Evolutionary conservation across 2,113 vertebrate genomes (phyloP), one percentile per base, ranked within the genome.

Genomic region (Lepisosteus osseus): DNA sequence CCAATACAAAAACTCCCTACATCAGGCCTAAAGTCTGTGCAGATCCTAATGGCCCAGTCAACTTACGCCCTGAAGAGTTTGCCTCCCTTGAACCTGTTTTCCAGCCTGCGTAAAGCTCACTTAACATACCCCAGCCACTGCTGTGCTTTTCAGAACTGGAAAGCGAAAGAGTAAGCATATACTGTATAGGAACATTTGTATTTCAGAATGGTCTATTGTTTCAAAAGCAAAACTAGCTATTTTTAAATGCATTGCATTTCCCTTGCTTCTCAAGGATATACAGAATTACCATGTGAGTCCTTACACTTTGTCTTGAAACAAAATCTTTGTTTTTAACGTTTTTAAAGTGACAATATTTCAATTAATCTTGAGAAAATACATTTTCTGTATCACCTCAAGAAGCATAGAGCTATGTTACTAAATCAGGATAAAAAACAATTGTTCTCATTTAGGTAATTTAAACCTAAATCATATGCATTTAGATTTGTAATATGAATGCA

Each of bases 51-150:
- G 7, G 94, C 94, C 71, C 87, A 71, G 0, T 90, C 90, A 2
- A 90, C 93, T 2, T 94, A 94, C 47, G 86, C 85, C 0, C 81
- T 97, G 45, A 96, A 94, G 88, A 92, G 87, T 68, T 57, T 97
- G 68, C 93, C 94, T 64, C 80, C 91, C 0, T 86, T 94, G 77
- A 89, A 90, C 63, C 91, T 91, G 70, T 92, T 96, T 69, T 75
- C 77, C 74, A 95, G 67, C 65, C 88, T 96, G 63, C 81, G 90
- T 77, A 89, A 92, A 17, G 95, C 94, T 61, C 86, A 89, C 7
- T 77, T 96, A 68, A 96, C 95, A 0, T 96, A 94, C 70, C 94
- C 93, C 73, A 96, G 94, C 75, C 95, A 96, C 83, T 97, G 95
- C 83, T 96, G 95, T 65, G 90, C 92, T 42, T 90, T 96, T 77